Evolutionary conservation across 2,113 vertebrate species (phyloP).

Genomic region (Numenius arquata): DNA sequence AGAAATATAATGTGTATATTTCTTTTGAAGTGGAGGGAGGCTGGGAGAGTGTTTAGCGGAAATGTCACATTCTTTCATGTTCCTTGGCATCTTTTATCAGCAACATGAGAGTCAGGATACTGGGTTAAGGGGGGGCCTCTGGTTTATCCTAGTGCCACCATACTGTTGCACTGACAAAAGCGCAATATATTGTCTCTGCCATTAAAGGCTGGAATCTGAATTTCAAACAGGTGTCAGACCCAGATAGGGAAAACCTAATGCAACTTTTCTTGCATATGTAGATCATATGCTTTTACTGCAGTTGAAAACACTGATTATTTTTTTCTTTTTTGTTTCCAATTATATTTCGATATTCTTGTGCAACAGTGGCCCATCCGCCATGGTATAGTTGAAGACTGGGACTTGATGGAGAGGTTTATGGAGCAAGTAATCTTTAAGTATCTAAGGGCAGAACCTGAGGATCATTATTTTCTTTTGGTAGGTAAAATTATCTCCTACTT

Average conservation of each 20-base stretch:
- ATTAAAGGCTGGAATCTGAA: not conserved
- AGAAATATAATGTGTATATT: not conserved
- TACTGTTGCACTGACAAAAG: not conserved
- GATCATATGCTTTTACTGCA: not conserved
- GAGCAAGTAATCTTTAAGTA: slow-evolving; percentile 99
- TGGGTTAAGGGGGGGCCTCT: not conserved
- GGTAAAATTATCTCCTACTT: slow-evolving; percentile 39
- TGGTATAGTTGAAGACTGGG: slow-evolving; percentile 99
- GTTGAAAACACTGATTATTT: not conserved
- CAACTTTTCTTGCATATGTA: not conserved
- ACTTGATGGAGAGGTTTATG: slow-evolving; percentile 99
- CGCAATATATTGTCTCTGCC: rapidly evolving
- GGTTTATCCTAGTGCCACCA: not conserved
- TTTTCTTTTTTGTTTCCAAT: not conserved
- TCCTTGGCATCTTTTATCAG: not conserved
- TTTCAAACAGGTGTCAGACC: not conserved
- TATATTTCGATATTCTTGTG: not conserved
- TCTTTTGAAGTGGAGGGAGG: not conserved
- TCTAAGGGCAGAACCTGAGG: slow-evolving; percentile 95
- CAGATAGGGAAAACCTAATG: not conserved
- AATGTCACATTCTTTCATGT: not conserved
- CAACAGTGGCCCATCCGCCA: slow-evolving; percentile 97
- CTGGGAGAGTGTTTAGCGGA: not conserved
- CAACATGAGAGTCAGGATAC: not conserved
- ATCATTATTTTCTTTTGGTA: slow-evolving; percentile 98